Evolutionary conservation across 2,113 vertebrate genomes (phyloP).

Genomic region (Oreocharis arfaki): DNA sequence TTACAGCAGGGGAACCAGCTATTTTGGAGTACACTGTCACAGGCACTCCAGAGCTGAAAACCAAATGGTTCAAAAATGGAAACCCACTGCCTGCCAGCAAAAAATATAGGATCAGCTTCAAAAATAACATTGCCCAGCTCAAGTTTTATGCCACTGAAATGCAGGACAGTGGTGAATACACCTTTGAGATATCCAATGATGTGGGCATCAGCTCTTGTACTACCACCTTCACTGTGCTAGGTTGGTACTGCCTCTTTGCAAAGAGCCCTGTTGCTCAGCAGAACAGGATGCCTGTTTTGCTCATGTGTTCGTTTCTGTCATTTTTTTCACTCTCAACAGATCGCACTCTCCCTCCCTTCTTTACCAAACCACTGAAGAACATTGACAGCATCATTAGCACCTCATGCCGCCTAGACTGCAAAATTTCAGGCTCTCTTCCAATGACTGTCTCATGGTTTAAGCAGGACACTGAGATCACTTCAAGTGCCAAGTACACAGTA

Average conservation of each 20-base stretch:
- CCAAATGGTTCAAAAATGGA: slow-evolving; percentile 94
- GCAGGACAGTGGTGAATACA: slow-evolving; percentile 90
- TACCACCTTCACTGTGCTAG: slow-evolving; percentile 89
- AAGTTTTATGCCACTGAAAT: slow-evolving; percentile 90
- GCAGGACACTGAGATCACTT: slow-evolving; percentile 81
- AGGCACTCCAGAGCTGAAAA: slow-evolving; percentile 93
- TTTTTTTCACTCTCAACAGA: slow-evolving; percentile 80
- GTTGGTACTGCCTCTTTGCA: slow-evolving; percentile 73
- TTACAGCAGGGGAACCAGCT: slow-evolving; percentile 92
- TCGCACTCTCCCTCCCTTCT: slow-evolving; percentile 91
- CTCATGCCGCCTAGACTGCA: slow-evolving; percentile 85
- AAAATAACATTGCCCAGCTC: slow-evolving; percentile 87
- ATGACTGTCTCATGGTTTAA: slow-evolving; percentile 93
- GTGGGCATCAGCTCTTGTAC: slow-evolving; percentile 90
- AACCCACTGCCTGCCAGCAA: slow-evolving; percentile 88
- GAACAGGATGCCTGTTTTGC: background rate
- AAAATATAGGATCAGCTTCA: slow-evolving; percentile 92
- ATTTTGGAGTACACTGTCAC: slow-evolving; percentile 88
- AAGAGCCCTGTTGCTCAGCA: background rate
- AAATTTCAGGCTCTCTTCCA: slow-evolving; percentile 92
- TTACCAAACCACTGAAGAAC: slow-evolving; percentile 90
- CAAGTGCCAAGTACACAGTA: slow-evolving; percentile 79
- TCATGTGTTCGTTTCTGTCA: slow-evolving; percentile 4
- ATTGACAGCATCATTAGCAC: slow-evolving; percentile 80
- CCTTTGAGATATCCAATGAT: slow-evolving; percentile 91